Conservation (phyloP, 1,140 invertebrate genomes). For the Trichonephila clavipes region DNA sequence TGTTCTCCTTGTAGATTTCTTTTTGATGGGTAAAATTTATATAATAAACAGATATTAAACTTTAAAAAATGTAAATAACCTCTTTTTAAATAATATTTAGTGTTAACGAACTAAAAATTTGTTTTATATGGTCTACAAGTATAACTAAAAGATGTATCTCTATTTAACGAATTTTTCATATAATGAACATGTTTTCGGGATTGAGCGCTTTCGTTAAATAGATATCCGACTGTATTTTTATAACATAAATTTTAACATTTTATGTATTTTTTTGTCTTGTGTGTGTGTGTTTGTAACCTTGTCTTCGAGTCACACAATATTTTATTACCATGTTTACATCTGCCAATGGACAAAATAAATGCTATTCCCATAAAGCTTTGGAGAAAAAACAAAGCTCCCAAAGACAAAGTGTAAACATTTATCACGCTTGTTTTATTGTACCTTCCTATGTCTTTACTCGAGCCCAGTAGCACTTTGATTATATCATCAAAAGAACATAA, state of each 20-base stretch:
- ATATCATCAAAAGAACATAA: constrained; percentile 16
- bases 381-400: neutral
- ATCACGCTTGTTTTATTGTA: neutral
- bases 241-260: neutral
- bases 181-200: too few species aligned
- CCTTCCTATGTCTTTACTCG: neutral
- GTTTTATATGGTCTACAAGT: too few species aligned
- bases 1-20: too few species aligned
- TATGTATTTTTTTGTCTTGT: neutral
- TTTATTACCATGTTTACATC: neutral
- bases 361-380: neutral
- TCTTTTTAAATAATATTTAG: too few species aligned
- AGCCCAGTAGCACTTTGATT: neutral
- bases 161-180: too few species aligned
- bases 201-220: too few species aligned
- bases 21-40: too few species aligned
- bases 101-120: too few species aligned
- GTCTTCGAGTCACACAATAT: neutral
- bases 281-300: neutral
- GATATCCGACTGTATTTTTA: neutral
- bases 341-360: neutral
- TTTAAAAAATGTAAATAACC: too few species aligned
- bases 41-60: too few species aligned
- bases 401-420: constrained; percentile 16
- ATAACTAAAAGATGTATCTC: too few species aligned